Evolutionary conservation across 2,797 vertebrate genomes (phyloP), one percentile per base, ranked within the genome.

Genomic region (Pitangus sulphuratus): DNA sequence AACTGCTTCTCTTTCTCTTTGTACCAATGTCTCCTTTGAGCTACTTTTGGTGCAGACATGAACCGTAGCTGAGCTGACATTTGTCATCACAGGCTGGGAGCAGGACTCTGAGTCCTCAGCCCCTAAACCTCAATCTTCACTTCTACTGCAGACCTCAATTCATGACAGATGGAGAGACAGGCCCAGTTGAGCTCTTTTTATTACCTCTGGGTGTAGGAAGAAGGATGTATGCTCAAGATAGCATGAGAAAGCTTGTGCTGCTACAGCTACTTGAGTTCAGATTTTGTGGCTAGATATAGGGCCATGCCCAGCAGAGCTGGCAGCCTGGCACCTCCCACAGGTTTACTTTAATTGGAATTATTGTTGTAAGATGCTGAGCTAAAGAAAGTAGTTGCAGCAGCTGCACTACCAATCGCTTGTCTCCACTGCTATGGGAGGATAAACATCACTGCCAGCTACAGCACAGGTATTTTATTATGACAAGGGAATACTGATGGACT

Each of bases 341-440:
- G 18, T 37, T 79, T 62, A 22, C 26, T 76, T 87, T 79, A 70
- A 37, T 30, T 81, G 48, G 19, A 72, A 54, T 74, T 75, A 25
- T 11, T 51, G 6, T 8, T 53, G 39, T 47, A 15, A 89, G n/a
- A 64, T 83, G 68, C 70, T 91, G 78, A 65, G 24, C 62, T 93
- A 47, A 62, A 87, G 58, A 37, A 58, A 91, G 31, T 8, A 44
- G 51, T 48, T 74, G 66, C 70, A 93, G 74, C 50, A 82, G n/a
- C n/a, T 65, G 58, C 64, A 3, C 58, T 50, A 81, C 40, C 48
- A n/a, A 9, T 15, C 37, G 9, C 47, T 78, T 57, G 35, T 75
- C 77, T 76, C 35, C 42, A 4, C 58, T 57, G 2, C 30, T 57
- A 15, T 11, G 31, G 44, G 58, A 62, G 53, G 24, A 15, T 48